A percentile compares a stretch with the other conserved stretches of the same genome.
phyloP scores from a whole-genome alignment of 2,113 vertebrate genomes.

The Eulemur macaco region DNA sequence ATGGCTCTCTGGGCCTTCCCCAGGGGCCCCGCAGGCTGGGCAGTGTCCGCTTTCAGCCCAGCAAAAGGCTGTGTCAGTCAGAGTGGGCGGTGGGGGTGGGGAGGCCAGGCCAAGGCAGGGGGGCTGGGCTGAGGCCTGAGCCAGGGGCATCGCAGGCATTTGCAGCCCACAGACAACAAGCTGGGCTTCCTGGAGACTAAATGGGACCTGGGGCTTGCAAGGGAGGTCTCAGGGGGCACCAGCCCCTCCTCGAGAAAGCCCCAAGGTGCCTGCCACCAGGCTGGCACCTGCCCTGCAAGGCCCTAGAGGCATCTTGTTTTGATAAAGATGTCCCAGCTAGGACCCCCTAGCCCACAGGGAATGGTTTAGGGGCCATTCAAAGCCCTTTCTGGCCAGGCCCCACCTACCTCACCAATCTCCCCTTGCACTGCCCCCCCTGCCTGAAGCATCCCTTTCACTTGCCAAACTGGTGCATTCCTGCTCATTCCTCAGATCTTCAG shows the following conservation, averaged over 20 bases:
- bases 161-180: background rate
- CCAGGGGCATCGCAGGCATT: background rate
- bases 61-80: slow-evolving; percentile 61
- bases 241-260: background rate
- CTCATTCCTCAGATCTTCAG: background rate
- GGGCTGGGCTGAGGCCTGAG: background rate
- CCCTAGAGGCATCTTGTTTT: background rate
- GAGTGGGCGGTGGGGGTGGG: slow-evolving; percentile 31
- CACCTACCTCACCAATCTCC: background rate
- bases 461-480: background rate
- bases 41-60: slow-evolving; percentile 72
- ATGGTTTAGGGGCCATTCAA: background rate
- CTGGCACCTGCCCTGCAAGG: background rate
- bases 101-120: background rate
- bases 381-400: background rate
- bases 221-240: background rate
- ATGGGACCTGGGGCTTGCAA: background rate
- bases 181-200: background rate
- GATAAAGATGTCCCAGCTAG: background rate
- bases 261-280: background rate
- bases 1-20: slow-evolving; percentile 41
- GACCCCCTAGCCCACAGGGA: background rate
- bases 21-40: slow-evolving; percentile 16
- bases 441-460: background rate
- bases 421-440: background rate